Conservation (phyloP, 2,888 invertebrate species). For the Leptopilina syphax region DNA sequence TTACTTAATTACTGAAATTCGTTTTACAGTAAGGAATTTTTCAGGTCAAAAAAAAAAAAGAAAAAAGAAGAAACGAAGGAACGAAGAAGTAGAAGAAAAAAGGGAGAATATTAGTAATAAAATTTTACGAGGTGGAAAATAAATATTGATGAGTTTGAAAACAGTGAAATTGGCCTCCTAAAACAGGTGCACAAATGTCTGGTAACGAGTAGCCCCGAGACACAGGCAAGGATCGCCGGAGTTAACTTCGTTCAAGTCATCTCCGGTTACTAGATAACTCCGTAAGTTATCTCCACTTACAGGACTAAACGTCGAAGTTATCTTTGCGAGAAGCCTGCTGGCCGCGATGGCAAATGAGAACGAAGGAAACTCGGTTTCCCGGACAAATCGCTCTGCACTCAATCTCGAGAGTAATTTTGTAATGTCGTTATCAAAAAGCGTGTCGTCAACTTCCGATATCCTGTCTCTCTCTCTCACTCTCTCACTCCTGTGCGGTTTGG, state of each 20-base stretch:
- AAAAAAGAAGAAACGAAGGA: too few relatives aligned
- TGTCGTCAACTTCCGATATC: constrained; percentile 14
- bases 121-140: too few relatives aligned
- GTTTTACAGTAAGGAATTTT: too few relatives aligned
- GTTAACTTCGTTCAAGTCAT: constrained; percentile 36
- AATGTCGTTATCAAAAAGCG: constrained; percentile 26
- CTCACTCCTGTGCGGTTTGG: neutral
- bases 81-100: too few relatives aligned
- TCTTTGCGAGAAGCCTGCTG: constrained; percentile 10
- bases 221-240: constrained; percentile 32
- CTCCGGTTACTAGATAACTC: constrained; percentile 29
- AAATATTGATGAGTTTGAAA: neutral
- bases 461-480: too few relatives aligned
- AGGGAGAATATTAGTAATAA: too few relatives aligned
- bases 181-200: constrained; percentile 48
- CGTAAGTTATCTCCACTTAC: constrained; percentile 12
- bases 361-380: constrained; percentile 30
- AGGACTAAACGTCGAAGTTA: constrained; percentile 34
- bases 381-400: constrained; percentile 30
- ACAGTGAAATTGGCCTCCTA: neutral
- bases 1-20: too few relatives aligned
- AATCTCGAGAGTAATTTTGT: constrained; percentile 35
- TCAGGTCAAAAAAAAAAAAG: too few relatives aligned
- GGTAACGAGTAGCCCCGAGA: constrained; percentile 54
- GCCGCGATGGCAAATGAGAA: neutral